phyloP scores from a whole-genome alignment of 2,888 invertebrate genomes.

The Scaeva pyrastri region DNA sequence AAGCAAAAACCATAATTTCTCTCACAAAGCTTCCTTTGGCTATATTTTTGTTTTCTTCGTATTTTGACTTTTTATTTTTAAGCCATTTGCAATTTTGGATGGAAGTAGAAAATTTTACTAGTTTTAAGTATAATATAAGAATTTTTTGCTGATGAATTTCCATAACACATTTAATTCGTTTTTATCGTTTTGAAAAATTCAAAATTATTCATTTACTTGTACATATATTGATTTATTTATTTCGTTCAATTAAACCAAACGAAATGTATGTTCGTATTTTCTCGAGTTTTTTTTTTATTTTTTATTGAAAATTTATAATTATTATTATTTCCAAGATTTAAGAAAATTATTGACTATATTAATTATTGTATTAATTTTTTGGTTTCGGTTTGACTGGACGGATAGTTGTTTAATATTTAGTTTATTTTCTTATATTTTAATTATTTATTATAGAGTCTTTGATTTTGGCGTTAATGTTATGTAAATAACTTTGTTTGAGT shows the following conservation, averaged over 20 bases:
- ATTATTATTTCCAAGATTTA: background rate
- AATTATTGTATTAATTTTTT: slow-evolving; percentile 13
- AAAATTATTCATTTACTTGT: background rate
- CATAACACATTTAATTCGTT: slow-evolving; percentile 7
- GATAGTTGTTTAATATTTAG: slow-evolving; percentile 31
- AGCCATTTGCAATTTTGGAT: slow-evolving; percentile 23
- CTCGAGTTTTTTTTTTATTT: background rate
- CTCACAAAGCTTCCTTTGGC: slow-evolving; percentile 25
- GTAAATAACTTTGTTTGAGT: slow-evolving; percentile 35
- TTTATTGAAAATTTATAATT: background rate
- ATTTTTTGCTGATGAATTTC: slow-evolving; percentile 21
- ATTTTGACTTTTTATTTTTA: background rate
- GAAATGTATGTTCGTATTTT: too few species aligned
- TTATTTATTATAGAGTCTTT: slow-evolving; percentile 32
- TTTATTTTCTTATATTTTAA: slow-evolving; percentile 10
- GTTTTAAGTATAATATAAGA: slow-evolving; percentile 4
- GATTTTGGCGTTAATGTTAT: slow-evolving; percentile 36
- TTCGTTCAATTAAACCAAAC: background rate
- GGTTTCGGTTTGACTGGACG: slow-evolving; percentile 26
- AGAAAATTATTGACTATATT: slow-evolving; percentile 22
- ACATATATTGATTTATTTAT: background rate
- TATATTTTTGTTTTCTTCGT: background rate
- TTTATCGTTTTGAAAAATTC: background rate
- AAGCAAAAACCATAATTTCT: slow-evolving; percentile 3
- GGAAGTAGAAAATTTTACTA: slow-evolving; percentile 9